These are phyloP conservation scores for Netelia melanura DNA, from an alignment of 2,888 invertebrate genomes.

Conservation along the genomic window DNA sequence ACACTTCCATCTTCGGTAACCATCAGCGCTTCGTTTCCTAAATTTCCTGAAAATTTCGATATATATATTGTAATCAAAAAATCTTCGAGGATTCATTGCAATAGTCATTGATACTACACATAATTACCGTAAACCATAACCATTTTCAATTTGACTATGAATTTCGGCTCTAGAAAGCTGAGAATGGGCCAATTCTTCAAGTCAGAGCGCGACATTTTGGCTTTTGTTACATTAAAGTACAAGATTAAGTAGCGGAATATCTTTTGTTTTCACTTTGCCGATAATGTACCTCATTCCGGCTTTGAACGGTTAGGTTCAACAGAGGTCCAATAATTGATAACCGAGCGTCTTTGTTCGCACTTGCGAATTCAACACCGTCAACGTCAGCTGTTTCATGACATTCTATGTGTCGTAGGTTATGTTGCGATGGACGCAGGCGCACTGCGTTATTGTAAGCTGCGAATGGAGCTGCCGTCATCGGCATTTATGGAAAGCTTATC, in stretches of 20 bases:
- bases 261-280: background rate
- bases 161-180: constrained; percentile 85
- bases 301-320: background rate
- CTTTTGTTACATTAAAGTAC: background rate
- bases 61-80: no score
- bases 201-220: constrained; percentile 79
- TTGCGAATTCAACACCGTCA: constrained; percentile 14
- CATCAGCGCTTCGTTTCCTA: constrained; percentile 87
- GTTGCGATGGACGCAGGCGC: no score
- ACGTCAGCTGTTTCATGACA: constrained; percentile 19
- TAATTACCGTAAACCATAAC: constrained; percentile 86
- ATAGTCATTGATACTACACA: background rate
- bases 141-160: constrained; percentile 85
- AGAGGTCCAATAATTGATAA: background rate
- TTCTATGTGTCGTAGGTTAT: background rate
- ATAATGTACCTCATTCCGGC: background rate
- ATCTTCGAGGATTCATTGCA: constrained; percentile 6
- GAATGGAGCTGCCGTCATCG: no score
- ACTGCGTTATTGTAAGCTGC: no score
- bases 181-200: constrained; percentile 88
- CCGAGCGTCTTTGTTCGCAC: constrained; percentile 12
- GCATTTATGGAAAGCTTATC: no score
- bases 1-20: constrained; percentile 87
- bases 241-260: background rate
- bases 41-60: constrained; percentile 81